Evolutionary conservation across 2,888 invertebrate genomes (phyloP).

Genomic region (Melipona beecheii): DNA sequence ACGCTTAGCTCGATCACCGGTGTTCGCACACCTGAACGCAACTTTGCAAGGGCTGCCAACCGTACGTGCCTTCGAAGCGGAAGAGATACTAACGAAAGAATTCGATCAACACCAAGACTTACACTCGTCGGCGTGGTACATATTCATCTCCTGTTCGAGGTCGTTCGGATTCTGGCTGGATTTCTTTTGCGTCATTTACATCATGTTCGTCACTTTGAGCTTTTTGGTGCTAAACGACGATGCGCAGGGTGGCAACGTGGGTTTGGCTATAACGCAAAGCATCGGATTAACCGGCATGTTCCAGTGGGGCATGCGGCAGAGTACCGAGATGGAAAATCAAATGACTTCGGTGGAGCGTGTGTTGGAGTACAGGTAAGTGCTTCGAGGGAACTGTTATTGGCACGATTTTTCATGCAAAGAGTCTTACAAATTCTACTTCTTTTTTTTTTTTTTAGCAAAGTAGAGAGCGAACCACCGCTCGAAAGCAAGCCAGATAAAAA

Average conservation of each 20-base stretch:
- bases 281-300: constrained; percentile 92
- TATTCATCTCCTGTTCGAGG: constrained; percentile 94
- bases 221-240: constrained; percentile 88
- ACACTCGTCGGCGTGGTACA: constrained; percentile 96
- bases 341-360: constrained; percentile 96
- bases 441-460: constrained; percentile 80
- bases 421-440: not conserved
- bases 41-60: constrained; percentile 95
- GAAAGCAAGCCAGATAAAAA: constrained; percentile 88
- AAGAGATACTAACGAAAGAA: constrained; percentile 90
- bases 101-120: constrained; percentile 93
- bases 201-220: constrained; percentile 93
- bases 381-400: not conserved
- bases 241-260: constrained; percentile 89
- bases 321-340: constrained; percentile 94
- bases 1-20: constrained; percentile 93
- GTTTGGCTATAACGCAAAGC: constrained; percentile 92
- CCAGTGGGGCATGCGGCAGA: constrained; percentile 97
- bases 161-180: constrained; percentile 98
- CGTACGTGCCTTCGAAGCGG: constrained; percentile 94
- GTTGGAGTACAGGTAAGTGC: constrained; percentile 85
- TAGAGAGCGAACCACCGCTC: constrained; percentile 89
- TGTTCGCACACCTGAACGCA: constrained; percentile 96
- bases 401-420: not conserved
- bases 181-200: constrained; percentile 93